Conservation (phyloP, 2,113 vertebrate species). For the Patagioenas fasciata region DNA sequence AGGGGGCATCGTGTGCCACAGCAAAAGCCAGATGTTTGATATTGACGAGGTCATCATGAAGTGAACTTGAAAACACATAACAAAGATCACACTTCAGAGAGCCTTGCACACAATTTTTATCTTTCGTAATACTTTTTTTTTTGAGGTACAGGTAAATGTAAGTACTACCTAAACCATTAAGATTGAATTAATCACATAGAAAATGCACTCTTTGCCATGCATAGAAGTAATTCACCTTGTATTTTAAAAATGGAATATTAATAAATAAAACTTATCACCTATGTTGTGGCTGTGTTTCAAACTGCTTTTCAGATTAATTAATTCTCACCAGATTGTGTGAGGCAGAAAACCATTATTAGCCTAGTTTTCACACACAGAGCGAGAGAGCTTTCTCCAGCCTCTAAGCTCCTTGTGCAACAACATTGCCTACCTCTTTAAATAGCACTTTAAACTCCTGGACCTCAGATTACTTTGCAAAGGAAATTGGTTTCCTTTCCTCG, state of each 20-base stretch:
- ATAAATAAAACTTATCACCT: constrained; percentile 1
- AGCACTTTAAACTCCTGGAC: constrained; percentile 20
- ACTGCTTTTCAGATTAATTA: constrained; percentile 28
- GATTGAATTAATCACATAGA: neutral
- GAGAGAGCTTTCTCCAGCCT: neutral
- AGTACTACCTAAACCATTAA: neutral
- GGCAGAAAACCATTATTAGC: constrained; percentile 37
- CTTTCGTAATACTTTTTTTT: neutral
- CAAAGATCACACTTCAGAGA: neutral
- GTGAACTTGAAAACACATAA: neutral
- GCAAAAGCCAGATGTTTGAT: constrained; percentile 14
- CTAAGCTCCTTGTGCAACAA: neutral
- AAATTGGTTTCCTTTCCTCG: constrained; percentile 17
- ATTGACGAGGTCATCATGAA: constrained; percentile 7
- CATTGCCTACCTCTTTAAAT: neutral
- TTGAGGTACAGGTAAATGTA: neutral
- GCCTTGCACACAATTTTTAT: neutral
- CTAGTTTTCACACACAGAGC: constrained; percentile 2
- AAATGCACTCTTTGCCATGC: neutral
- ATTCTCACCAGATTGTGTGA: neutral
- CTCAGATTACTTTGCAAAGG: constrained; percentile 30
- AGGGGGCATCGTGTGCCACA: neutral
- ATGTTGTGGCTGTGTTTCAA: neutral
- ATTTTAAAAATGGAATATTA: constrained; percentile 23
- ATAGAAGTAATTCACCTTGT: neutral